Base-by-base conservation (phyloP, 2,888 invertebrate genomes). In the Invenusta paracnida region DNA sequence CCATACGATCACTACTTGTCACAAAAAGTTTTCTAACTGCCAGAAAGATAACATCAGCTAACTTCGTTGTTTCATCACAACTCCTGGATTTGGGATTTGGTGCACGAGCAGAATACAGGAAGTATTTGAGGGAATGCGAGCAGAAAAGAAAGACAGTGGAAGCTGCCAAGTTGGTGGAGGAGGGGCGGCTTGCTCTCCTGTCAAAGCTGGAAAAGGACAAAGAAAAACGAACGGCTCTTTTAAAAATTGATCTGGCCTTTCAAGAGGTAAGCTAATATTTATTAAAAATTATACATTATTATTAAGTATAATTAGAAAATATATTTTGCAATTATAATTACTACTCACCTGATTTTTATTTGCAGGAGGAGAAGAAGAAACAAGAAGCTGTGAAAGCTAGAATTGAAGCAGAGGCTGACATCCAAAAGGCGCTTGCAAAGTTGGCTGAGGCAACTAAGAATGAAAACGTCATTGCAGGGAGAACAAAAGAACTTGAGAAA, bases 371-470 rank as follows among this genome's bases (percentile, higher is more conserved):
- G 23, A 23, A 27, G 28, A 23, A 79, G 79, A 79, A 79, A 27
- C 25, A 79, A 79, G 79, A 79, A 79, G 28, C 28, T 79, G 23
- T 27, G 25, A 79, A 79, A 79, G 23, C 28, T 25, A 23, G 79
- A 79, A 79, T 79, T 23, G 79, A 79, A 79, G 79, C 79, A 79
- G 79, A 79, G 79, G 79, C 79, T 25, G 79, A 79, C 28, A 25
- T 79, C 23, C 79, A 79, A 79, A 79, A 23, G 23, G 79, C 79
- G 79, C 28, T 79, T 23, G 28, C 23, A 79, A 79, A 79, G 79
- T 79, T 79, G 79, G 79, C 79, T 79, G 28, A 79, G 23, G 79
- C 79, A 23, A 48, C 48, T 48, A 48, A 48, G 48, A 48, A 48
- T 48, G 48, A 48, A 48, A 48, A 48, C 48, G 48, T 48, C 48